Base-by-base conservation (phyloP, 1,140 invertebrate species). In the Heterodera schachtii region DNA sequence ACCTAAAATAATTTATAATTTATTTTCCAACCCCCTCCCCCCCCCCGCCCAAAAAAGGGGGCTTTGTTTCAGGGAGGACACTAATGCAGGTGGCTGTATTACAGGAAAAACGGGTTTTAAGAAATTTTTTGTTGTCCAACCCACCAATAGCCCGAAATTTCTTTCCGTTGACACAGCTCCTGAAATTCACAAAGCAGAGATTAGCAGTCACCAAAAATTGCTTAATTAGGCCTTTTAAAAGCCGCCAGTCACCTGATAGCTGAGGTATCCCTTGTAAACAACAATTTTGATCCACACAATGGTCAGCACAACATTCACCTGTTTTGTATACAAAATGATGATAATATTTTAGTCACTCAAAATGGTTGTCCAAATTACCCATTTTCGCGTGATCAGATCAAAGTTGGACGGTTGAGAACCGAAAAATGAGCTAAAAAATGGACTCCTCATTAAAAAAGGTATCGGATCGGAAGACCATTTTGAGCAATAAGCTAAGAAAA, bases 211-310 rank as follows among this genome's bases (percentile, higher is more conserved):
- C 2, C 9, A 8, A 75, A 8, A 75, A 41, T 71, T 47, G 3
- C 31, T 13, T 8, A 47, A 31, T 47, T 2, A 47, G 3, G 46
- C 11, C 11, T 43, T 81, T 77, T 13, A 79, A 75, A 31, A 31
- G 31, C 31, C 31, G 31, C 31, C 31, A 31, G 49, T 76, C 46
- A 88, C 87, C 82, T 89, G 87, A 82, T 89, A 85, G 73, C 85
- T 87, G 19, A 90, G 74, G 77, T 89, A 89, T 31, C 89, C 88
- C 77, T 89, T 89, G 81, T 87, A 90, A 57, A 89, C 80, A 4
- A 89, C 89, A 13, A 89, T 85, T 79, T 89, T 87, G 78, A 89
- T 81, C 88, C 88, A 89, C 64, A 89, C 89, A 64, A 89, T 86
- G 41, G 66, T 76, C 43, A 83, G 73, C n/a, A 83, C 89, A 21